These are phyloP conservation scores for Fragum sueziense DNA, from an alignment of 2,888 invertebrate genomes.

Conservation along the genomic window DNA sequence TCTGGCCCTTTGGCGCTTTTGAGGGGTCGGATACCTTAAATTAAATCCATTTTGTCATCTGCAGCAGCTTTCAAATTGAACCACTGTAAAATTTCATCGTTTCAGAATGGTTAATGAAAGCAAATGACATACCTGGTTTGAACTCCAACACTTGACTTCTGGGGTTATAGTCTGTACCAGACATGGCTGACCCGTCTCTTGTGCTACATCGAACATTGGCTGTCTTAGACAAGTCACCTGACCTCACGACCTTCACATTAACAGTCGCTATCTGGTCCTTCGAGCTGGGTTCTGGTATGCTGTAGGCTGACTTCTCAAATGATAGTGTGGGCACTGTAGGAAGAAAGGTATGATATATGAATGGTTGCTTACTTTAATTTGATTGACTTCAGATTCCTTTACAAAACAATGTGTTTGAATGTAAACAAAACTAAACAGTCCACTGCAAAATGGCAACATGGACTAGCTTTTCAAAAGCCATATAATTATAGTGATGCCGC, in stretches of 20 bases:
- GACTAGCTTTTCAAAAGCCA: no score
- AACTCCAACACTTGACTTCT: conserved; percentile 78
- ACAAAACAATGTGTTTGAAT: no score
- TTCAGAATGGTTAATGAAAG: neutral
- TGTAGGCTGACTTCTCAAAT: conserved; percentile 77
- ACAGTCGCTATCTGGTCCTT: conserved; percentile 70
- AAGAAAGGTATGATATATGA: neutral
- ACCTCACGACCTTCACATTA: conserved; percentile 73
- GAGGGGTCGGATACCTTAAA: no score
- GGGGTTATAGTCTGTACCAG: conserved; percentile 81
- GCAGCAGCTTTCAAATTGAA: no score
- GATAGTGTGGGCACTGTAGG: conserved; percentile 75
- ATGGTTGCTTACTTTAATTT: neutral
- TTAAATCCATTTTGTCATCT: no score
- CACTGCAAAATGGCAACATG: no score
- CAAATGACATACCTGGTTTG: conserved; percentile 72
- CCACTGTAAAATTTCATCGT: no score
- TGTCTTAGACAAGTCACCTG: conserved; percentile 75
- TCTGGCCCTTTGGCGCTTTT: no score
- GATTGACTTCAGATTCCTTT: no score
- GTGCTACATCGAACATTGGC: conserved; percentile 79
- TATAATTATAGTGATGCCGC: no score
- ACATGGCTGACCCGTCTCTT: conserved; percentile 81
- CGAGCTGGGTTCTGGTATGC: conserved; percentile 76
- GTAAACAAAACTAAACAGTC: no score